Base-by-base conservation (phyloP, 1,140 invertebrate species). In the Lanistes nyassanus region DNA sequence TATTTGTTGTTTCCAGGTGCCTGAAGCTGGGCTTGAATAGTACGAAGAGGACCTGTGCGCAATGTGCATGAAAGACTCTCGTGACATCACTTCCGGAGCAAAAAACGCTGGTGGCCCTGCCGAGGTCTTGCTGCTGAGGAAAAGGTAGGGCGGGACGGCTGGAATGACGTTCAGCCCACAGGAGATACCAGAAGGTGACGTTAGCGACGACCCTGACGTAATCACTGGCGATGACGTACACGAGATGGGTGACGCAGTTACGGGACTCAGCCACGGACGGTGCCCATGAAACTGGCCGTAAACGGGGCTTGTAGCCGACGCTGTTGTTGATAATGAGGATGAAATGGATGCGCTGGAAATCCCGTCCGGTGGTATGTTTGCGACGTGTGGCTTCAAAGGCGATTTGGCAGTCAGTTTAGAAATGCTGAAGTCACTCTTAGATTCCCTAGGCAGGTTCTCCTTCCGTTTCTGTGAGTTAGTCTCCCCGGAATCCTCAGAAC, bases 341-440 rank as follows among this genome's bases (percentile, higher is more conserved):
- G 34, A 23, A 5, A n/a, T 39, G 3, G 36, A 34, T 42, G 53
- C 31, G 31, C 66, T 47, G 26, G 53, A 21, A 19, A 16, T 51
- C 34, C 67, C 16, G 16, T 65, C 51, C 2, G 62, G 36, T 7
- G 53, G 26, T 55, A 26, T 3, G 26, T 37, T 62, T 51, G 29
- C 39, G 16, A 73, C 29, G 4, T 55, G 42, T 9, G 26, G 37
- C 34, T 5, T 56, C 42, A 7, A n/a, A 36, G 31, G 31, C 16
- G 53, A 39, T 69, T 2, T 9, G 11, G 64, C 13, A 6, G 80
- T 81, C n/a, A 81, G 53, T 42, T 77, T 81, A 16, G 72, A 64
- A 31, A 80, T 80, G 56, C 79, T 80, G 72, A 80, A 80, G 60
- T 80, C 77, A 13, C 60, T 78, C 34, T 9, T 62, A 37, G 60